Percentiles rank a stretch among this genome's conserved stretches.
These are phyloP conservation scores for Sipha flava DNA, from an alignment of 1,140 invertebrate genomes.

Conservation along the genomic window DNA sequence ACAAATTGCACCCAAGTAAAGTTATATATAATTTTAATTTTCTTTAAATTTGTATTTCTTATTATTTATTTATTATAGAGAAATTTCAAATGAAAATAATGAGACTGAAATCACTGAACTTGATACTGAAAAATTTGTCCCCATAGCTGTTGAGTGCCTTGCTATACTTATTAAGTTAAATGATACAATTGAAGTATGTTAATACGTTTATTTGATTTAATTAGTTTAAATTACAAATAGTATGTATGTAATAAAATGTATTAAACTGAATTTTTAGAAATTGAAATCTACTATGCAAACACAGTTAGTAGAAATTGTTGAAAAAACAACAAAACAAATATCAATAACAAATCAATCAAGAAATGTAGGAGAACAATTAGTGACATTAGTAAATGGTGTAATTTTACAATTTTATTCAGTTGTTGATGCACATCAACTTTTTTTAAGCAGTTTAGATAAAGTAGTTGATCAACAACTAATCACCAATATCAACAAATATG, in stretches of 20 bases:
- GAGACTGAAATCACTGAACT: constrained; percentile 58
- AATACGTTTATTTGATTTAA: background rate
- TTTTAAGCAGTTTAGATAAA: constrained; percentile 53
- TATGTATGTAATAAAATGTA: constrained; percentile 35
- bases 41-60: background rate
- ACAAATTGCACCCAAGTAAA: background rate
- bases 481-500: constrained; percentile 55
- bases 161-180: constrained; percentile 74
- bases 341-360: constrained; percentile 34
- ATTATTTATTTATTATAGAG: background rate
- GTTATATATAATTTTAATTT: background rate
- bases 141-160: constrained; percentile 71
- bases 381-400: constrained; percentile 54
- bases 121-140: constrained; percentile 62
- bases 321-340: constrained; percentile 53
- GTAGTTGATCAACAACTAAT: constrained; percentile 51
- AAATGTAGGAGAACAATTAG: constrained; percentile 43
- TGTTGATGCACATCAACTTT: constrained; percentile 56
- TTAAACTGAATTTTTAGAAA: no score
- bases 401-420: constrained; percentile 67
- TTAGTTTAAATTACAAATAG: background rate
- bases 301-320: constrained; percentile 67
- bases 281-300: constrained; percentile 72
- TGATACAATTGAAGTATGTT: constrained; percentile 66
- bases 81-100: constrained; percentile 37